phyloP scores from a whole-genome alignment of 2,797 vertebrate genomes.

The Paedocypris micromegethes region DNA sequence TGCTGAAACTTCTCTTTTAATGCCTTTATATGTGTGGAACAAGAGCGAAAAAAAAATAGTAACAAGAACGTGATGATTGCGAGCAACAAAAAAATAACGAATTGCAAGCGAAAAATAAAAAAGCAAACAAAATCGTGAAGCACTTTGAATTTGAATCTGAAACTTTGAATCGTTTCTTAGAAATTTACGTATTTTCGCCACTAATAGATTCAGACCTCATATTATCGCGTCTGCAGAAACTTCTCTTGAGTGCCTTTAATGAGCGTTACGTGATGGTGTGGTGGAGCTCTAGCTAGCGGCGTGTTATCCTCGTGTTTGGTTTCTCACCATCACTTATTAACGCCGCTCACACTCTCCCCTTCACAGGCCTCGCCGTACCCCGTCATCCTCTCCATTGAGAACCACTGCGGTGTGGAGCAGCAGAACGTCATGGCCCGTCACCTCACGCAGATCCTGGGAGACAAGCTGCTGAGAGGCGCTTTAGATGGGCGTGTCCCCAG shows the following conservation, averaged over 20 bases:
- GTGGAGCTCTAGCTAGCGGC: slow-evolving; percentile 39
- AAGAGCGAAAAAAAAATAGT: no score
- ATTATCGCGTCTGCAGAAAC: no score
- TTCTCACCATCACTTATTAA: slow-evolving; percentile 51
- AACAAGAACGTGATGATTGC: no score
- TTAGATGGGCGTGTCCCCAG: slow-evolving; percentile 64
- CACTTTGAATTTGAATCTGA: no score
- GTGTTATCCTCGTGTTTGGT: slow-evolving; percentile 48
- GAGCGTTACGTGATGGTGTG: slow-evolving; percentile 41
- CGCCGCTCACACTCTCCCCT: slow-evolving; percentile 9
- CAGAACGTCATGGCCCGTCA: slow-evolving; percentile 80
- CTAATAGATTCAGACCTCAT: no score
- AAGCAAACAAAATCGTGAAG: no score
- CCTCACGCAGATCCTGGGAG: slow-evolving; percentile 80
- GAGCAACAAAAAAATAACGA: no score
- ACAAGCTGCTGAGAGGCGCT: slow-evolving; percentile 75
- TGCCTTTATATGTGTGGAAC: no score
- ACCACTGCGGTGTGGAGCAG: slow-evolving; percentile 87
- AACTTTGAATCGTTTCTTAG: no score
- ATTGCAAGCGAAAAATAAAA: no score
- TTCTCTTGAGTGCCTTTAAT: neutral
- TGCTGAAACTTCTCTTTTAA: no score
- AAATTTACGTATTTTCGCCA: no score
- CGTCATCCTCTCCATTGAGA: slow-evolving; percentile 88
- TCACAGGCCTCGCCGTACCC: slow-evolving; percentile 81